These are phyloP conservation scores for Nomada ruficornis DNA, from an alignment of 2,888 invertebrate species.

Conservation along the genomic window DNA sequence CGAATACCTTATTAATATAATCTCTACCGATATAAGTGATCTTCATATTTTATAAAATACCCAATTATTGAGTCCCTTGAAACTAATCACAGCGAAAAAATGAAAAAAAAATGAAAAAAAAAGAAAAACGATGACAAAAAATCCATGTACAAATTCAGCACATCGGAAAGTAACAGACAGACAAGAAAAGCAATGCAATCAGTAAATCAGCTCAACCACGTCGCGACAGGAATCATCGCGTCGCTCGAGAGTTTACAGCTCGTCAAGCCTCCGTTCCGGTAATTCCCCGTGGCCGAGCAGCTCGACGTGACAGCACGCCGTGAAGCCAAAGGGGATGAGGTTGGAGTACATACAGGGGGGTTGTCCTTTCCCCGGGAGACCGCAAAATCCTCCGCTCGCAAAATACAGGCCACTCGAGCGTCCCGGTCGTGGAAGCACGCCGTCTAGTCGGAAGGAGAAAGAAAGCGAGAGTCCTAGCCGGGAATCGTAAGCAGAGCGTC, in stretches of 20 bases:
- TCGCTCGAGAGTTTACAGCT: slow-evolving; percentile 37
- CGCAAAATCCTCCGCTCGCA: slow-evolving; percentile 53
- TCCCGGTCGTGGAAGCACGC: slow-evolving; percentile 54
- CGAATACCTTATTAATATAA: too few relatives aligned
- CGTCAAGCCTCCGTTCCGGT: slow-evolving; percentile 12
- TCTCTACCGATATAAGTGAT: too few relatives aligned
- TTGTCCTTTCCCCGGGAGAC: slow-evolving; percentile 50
- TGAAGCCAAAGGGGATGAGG: neutral
- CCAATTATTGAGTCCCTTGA: too few relatives aligned
- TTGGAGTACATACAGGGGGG: neutral
- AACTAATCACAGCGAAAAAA: too few relatives aligned
- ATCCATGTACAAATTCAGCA: neutral
- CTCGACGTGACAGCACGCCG: slow-evolving; percentile 50
- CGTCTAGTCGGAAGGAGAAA: neutral
- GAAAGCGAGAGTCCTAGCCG: slow-evolving; percentile 36
- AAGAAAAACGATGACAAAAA: too few relatives aligned
- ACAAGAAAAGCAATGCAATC: neutral
- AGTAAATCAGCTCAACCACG: neutral
- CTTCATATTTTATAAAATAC: too few relatives aligned
- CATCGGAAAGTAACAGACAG: neutral
- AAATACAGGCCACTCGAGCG: slow-evolving; percentile 60
- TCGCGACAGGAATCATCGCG: slow-evolving; percentile 24
- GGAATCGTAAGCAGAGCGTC: slow-evolving; percentile 58
- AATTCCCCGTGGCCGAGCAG: slow-evolving; percentile 36
- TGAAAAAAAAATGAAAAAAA: too few relatives aligned